Percentiles rank a stretch among this genome's conserved stretches.
Evolutionary conservation across 2,888 invertebrate species (phyloP).

Genomic region (Ochropleura leucogaster): DNA sequence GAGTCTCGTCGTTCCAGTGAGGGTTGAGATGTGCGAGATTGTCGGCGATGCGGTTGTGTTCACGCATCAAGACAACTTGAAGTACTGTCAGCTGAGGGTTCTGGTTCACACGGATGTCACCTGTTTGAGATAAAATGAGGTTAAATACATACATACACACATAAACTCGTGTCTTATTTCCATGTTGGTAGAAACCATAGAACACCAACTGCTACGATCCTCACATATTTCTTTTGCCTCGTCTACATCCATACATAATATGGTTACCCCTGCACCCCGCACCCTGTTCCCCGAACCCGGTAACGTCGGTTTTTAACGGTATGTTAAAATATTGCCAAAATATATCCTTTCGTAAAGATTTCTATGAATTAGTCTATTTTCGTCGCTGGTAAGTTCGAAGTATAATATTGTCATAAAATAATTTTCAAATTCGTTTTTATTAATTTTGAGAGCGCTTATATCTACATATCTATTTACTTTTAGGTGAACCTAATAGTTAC

Average conservation of each 20-base stretch:
- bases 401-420: too few species aligned
- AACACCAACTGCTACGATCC: too few species aligned
- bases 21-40: constrained; percentile 92
- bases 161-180: too few species aligned
- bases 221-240: too few species aligned
- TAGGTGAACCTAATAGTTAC: background rate
- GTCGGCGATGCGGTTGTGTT: constrained; percentile 94
- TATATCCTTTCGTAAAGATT: background rate
- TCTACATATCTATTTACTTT: too few species aligned
- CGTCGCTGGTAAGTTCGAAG: background rate
- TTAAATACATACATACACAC: background rate
- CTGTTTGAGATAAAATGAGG: constrained; percentile 77
- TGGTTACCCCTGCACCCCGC: too few species aligned
- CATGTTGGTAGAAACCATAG: too few species aligned
- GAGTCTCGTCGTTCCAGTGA: constrained; percentile 93
- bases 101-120: constrained; percentile 93
- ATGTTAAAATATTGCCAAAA: background rate
- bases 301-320: too few species aligned
- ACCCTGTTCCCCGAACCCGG: too few species aligned
- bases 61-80: constrained; percentile 92
- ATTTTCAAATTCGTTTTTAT: too few species aligned
- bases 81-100: constrained; percentile 93
- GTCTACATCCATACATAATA: too few species aligned
- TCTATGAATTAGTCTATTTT: background rate
- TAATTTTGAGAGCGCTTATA: background rate